Conservation (phyloP, 1,140 invertebrate genomes). For the Papilio aristodemus region DNA sequence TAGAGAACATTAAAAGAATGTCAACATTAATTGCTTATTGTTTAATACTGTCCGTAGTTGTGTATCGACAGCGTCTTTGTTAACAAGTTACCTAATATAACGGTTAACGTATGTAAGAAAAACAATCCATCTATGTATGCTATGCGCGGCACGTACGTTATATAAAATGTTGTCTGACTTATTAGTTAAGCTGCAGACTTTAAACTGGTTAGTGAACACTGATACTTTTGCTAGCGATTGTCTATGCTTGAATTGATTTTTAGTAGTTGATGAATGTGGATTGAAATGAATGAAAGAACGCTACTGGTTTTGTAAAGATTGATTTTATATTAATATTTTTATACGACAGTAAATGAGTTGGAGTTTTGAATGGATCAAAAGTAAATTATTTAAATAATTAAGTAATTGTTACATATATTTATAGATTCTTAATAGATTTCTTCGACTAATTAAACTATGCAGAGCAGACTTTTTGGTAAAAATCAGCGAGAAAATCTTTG, state of each 20-base stretch:
- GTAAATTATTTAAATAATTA: too few species aligned
- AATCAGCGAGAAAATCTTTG: too few species aligned
- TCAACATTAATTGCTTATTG: conserved; percentile 17
- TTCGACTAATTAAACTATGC: too few species aligned
- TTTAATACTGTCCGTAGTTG: background rate
- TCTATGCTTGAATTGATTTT: too few species aligned
- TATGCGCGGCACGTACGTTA: conserved; percentile 1
- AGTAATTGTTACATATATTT: too few species aligned
- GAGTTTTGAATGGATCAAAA: background rate
- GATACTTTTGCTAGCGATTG: background rate
- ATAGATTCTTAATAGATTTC: too few species aligned
- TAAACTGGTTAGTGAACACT: background rate
- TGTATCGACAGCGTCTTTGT: conserved; percentile 1
- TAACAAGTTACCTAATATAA: conserved; percentile 14
- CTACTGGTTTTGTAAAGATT: background rate
- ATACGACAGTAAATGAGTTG: background rate
- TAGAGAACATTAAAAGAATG: conserved; percentile 9
- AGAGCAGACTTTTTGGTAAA: too few species aligned
- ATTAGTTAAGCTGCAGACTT: background rate
- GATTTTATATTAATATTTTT: background rate
- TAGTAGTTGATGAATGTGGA: too few species aligned
- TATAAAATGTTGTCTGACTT: conserved; percentile 12
- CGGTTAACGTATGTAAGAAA: conserved; percentile 6
- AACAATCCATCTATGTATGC: background rate
- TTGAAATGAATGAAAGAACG: too few species aligned